These are phyloP conservation scores for Loriculus beryllinus DNA, from an alignment of 2,797 vertebrate genomes.

Conservation along the genomic window DNA sequence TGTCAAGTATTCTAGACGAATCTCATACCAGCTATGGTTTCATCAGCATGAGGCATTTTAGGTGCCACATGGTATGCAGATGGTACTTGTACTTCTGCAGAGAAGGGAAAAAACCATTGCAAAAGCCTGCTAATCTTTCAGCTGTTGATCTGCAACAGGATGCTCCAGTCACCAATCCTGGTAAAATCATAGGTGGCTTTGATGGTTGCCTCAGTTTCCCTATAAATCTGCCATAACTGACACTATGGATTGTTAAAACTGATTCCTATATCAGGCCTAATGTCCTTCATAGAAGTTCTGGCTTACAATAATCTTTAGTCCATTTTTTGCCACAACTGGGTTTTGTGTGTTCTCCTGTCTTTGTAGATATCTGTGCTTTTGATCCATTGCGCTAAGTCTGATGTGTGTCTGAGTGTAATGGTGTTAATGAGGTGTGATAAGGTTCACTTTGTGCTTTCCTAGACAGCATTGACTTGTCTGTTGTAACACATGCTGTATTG, in stretches of 20 bases:
- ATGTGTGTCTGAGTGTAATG: background rate
- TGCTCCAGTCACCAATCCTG: background rate
- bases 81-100: background rate
- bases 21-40: background rate
- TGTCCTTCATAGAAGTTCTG: background rate
- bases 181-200: background rate
- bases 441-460: background rate
- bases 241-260: background rate
- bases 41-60: background rate
- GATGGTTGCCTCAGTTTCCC: background rate
- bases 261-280: background rate
- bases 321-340: rapidly evolving
- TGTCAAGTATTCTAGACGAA: background rate
- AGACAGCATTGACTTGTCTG: background rate
- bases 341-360: background rate
- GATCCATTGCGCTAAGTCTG: background rate
- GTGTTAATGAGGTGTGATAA: background rate
- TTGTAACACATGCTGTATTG: background rate
- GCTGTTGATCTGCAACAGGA: background rate
- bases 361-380: background rate
- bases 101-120: background rate
- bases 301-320: background rate
- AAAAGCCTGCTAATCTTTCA: background rate
- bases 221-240: background rate
- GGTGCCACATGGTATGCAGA: background rate